phyloP scores from a whole-genome alignment of 2,113 vertebrate genomes.

The Tupaia tana region DNA sequence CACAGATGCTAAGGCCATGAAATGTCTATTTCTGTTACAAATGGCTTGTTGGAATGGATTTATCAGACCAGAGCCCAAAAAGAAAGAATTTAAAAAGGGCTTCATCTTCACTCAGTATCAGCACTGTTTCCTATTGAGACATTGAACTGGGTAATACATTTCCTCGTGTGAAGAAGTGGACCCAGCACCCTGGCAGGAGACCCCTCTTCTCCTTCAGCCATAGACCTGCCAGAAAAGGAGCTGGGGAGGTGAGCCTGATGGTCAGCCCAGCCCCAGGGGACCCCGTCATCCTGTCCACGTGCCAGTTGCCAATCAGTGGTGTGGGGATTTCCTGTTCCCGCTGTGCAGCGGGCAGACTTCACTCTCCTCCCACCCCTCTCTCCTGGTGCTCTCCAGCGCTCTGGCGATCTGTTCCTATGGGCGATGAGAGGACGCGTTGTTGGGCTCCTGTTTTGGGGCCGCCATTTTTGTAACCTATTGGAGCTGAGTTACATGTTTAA shows the following conservation, averaged over 20 bases:
- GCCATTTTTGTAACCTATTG: background rate
- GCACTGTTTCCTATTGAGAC: conserved; percentile 16
- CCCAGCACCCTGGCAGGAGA: conserved; percentile 44
- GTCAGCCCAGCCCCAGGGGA: background rate
- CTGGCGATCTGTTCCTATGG: background rate
- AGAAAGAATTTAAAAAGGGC: background rate
- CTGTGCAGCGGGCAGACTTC: background rate
- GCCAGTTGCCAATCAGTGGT: background rate
- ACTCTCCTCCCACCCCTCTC: conserved; percentile 1
- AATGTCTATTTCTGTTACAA: background rate
- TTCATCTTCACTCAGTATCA: background rate
- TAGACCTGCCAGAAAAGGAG: conserved; percentile 70
- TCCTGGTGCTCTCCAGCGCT: background rate
- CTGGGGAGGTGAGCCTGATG: conserved; percentile 74
- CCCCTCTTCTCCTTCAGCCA: conserved; percentile 57
- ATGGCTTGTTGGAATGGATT: background rate
- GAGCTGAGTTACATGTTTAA: background rate
- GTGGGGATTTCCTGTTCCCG: conserved; percentile 20
- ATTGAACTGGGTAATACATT: conserved; percentile 56
- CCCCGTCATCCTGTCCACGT: background rate
- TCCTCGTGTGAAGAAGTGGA: conserved; percentile 76
- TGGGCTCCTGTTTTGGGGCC: background rate
- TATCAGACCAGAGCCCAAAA: background rate
- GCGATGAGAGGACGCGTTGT: background rate
- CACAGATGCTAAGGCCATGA: background rate